Evolutionary conservation across 2,797 vertebrate species (phyloP).

Genomic region (Acrossocheilus fasciatus): DNA sequence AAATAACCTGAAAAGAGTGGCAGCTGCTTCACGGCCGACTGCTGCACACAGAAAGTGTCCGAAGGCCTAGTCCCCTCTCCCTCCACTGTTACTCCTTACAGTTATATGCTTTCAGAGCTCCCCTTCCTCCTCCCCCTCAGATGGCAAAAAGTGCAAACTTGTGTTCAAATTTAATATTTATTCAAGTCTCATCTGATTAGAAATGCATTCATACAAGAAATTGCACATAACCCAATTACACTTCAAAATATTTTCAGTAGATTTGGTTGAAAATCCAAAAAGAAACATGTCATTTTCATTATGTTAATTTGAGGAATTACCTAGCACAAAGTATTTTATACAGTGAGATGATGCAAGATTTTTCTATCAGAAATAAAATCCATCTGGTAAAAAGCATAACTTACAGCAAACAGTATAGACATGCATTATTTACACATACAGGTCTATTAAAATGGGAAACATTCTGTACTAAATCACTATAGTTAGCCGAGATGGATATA

Average conservation of each 20-base stretch:
- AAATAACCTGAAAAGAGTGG: no score
- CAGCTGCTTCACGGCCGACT: no score
- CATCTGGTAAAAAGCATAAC: background rate
- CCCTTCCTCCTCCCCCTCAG: background rate
- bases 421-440: background rate
- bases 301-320: constrained; percentile 48
- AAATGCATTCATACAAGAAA: constrained; percentile 46
- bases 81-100: background rate
- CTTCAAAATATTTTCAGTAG: constrained; percentile 65
- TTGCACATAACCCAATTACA: constrained; percentile 18
- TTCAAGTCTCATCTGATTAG: constrained; percentile 32
- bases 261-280: constrained; percentile 65
- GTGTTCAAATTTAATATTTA: constrained; percentile 46
- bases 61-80: background rate
- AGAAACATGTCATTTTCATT: constrained; percentile 63
- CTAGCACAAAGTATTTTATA: background rate
- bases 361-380: background rate
- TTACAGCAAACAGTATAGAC: constrained; percentile 1
- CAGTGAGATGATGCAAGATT: background rate
- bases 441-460: background rate
- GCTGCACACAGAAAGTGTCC: background rate
- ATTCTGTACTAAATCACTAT: background rate
- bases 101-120: background rate
- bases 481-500: background rate
- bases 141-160: background rate